Evolutionary conservation across 1,140 invertebrate species (phyloP).

Genomic region (Ooceraea biroi): DNA sequence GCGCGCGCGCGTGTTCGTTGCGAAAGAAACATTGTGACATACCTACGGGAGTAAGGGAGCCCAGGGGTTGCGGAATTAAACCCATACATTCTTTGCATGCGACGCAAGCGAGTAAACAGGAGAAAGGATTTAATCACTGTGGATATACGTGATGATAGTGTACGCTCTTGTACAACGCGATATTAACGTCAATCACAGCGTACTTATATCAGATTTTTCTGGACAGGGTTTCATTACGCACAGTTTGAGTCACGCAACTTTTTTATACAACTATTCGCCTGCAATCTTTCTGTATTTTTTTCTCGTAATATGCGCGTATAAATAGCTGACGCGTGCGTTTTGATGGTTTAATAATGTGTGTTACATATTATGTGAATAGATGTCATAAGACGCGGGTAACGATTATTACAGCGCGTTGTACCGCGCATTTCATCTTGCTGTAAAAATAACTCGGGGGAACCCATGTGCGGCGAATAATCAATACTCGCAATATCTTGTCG

Average conservation of each 20-base stretch:
- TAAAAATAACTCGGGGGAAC: conserved; percentile 5
- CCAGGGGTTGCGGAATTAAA: conserved; percentile 44
- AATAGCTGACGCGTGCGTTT: no score
- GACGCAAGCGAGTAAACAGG: conserved; percentile 23
- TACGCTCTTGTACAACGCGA: conserved; percentile 5
- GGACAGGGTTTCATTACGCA: background rate
- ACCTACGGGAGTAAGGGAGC: conserved; percentile 5
- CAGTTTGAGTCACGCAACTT: conserved; percentile 14
- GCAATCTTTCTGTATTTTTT: no score
- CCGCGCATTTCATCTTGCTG: no score
- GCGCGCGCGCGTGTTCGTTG: conserved; percentile 5
- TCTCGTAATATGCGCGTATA: no score
- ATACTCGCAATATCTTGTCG: background rate
- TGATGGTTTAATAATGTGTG: no score
- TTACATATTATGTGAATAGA: no score
- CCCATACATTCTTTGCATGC: conserved; percentile 12
- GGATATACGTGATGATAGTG: conserved; percentile 30
- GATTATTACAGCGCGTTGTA: no score
- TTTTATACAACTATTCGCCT: no score
- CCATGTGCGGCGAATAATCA: background rate
- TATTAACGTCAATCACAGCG: conserved; percentile 44
- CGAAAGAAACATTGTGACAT: conserved; percentile 49
- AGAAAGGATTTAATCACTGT: conserved; percentile 59
- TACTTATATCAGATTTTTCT: conserved; percentile 10
- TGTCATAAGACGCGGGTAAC: no score